Evolutionary conservation across 2,113 vertebrate genomes (phyloP), one percentile per base, ranked within the genome.

Genomic region (Cathartes aura): DNA sequence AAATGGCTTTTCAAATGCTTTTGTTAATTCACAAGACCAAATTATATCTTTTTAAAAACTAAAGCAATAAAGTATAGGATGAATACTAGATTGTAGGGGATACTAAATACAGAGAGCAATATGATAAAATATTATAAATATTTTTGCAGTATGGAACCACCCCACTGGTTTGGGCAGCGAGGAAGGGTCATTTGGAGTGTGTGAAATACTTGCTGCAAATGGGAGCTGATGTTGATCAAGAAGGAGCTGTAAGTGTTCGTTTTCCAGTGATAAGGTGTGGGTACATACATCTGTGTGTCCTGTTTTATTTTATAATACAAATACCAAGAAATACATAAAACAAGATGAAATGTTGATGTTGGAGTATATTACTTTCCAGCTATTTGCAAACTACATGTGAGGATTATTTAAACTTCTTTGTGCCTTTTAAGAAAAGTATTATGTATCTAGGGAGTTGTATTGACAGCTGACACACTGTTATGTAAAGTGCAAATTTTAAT

Each of bases 181-280:
- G 99, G 68, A 99, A 99, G 9, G 99, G 99, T 53, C 99, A 99
- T 96, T 98, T 99, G 90, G 99, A 99, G 42, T 98, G 99, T 89
- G 99, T 99, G 74, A 99, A 98, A 89, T 99, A 99, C 82, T 98
- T 99, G 43, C 92, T 99, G 95, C 99, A 99, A 78, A 99, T 99
- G 87, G 99, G 99, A 64, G 99, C 99, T n/a, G 99, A 99, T 92
- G 99, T 99, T 80, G 99, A 99, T 97, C 99, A 99, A 87, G 99
- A 99, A 97, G 99, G 99, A 97, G 99, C 99, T 72, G 99, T 99
- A 97, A 97, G 99, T 98, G 8, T 43, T 79, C 0, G 1, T 76
- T 86, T 95, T 70, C 22, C 6, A 9, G 21, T 70, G 38, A 15
- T 73, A 59, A 73, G 13, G 19, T 32, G 9, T 58, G 48, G 48